Evolutionary conservation across 2,888 invertebrate genomes (phyloP).

Genomic region (Catocala sponsa): DNA sequence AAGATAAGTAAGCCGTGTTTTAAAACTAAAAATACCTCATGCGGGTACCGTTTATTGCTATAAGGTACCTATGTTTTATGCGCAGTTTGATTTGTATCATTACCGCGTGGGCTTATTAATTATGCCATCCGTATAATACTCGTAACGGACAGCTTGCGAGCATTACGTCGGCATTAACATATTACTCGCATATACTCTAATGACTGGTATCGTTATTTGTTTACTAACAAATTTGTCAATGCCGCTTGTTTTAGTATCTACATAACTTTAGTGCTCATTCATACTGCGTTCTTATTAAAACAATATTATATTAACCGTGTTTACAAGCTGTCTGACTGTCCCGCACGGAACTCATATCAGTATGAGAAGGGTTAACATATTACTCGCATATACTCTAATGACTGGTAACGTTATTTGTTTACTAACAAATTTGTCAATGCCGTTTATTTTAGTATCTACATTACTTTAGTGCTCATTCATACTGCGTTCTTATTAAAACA

Average conservation of each 20-base stretch:
- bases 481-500: too few relatives aligned
- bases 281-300: too few relatives aligned
- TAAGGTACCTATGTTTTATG: not conserved
- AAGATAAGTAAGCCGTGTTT: constrained; percentile 26
- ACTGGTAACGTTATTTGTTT: constrained; percentile 2
- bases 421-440: constrained; percentile 5
- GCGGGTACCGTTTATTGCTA: constrained; percentile 2
- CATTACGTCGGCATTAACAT: constrained; percentile 10
- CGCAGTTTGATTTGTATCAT: constrained; percentile 10
- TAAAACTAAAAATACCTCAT: constrained; percentile 6
- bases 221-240: constrained; percentile 6
- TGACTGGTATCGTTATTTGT: not conserved
- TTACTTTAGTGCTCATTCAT: too few relatives aligned
- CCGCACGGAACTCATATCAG: too few relatives aligned
- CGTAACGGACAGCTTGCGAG: not conserved
- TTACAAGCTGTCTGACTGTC: too few relatives aligned
- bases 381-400: too few relatives aligned
- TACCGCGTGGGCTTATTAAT: constrained; percentile 6
- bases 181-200: constrained; percentile 1
- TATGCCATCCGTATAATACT: constrained; percentile 2
- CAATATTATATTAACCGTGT: too few relatives aligned
- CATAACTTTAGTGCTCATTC: too few relatives aligned
- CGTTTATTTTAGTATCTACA: not conserved
- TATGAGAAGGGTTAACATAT: too few relatives aligned
- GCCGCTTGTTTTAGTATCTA: not conserved